These are phyloP conservation scores for Rhombomys opimus DNA, from an alignment of 2,113 vertebrate genomes.

Conservation along the genomic window DNA sequence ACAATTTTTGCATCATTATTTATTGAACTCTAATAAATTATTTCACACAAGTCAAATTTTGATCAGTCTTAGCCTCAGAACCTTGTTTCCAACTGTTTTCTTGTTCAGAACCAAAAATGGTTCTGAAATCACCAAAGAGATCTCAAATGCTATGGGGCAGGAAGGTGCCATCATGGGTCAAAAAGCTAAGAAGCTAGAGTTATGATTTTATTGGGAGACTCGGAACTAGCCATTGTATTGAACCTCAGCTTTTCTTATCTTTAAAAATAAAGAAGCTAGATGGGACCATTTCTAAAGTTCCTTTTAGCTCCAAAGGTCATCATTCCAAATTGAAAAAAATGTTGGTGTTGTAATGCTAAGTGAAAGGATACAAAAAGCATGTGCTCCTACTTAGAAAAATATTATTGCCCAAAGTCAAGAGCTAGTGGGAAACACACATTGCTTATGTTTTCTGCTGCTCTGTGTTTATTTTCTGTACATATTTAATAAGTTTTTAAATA, in stretches of 20 bases:
- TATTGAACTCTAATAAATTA: not conserved
- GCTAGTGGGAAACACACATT: slow-evolving; percentile 14
- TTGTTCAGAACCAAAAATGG: not conserved
- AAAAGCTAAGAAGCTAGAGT: slow-evolving; percentile 31
- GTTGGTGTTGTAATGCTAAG: slow-evolving; percentile 43
- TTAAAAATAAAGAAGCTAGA: slow-evolving; percentile 23
- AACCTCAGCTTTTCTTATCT: slow-evolving; percentile 39
- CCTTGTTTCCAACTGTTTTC: slow-evolving; percentile 23
- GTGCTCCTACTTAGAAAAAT: not conserved
- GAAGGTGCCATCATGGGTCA: slow-evolving; percentile 6
- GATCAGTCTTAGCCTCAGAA: not conserved
- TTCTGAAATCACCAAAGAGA: slow-evolving; percentile 25
- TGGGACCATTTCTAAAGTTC: slow-evolving; percentile 54
- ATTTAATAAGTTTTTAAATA: slow-evolving; percentile 25
- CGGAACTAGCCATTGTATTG: not conserved
- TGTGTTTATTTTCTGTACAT: slow-evolving; percentile 20
- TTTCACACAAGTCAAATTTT: not conserved
- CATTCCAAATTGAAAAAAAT: slow-evolving; percentile 51
- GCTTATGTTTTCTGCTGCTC: not conserved
- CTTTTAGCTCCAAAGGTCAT: slow-evolving; percentile 53
- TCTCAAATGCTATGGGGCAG: not conserved
- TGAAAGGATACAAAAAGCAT: not conserved
- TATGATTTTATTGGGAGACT: slow-evolving; percentile 17
- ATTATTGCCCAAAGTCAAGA: not conserved
- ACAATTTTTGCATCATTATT: not conserved